A percentile compares a stretch with the other conserved stretches of the same genome.
Conservation (phyloP, 2,888 invertebrate species). For the Amorpha juglandis region DNA sequence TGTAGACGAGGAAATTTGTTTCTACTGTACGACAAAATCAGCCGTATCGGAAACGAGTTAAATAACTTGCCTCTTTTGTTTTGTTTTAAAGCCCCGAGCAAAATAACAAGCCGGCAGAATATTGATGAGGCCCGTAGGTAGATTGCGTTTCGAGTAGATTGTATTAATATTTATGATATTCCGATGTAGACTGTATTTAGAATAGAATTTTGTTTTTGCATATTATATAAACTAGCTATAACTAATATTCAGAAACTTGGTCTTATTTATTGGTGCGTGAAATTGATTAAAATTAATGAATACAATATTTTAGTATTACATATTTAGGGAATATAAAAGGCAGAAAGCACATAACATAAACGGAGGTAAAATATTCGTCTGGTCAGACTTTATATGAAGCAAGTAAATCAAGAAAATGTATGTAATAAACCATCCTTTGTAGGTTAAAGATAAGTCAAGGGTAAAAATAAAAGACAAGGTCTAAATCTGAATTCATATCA, state of each 20-base stretch:
- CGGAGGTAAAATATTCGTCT: slow-evolving; percentile 35
- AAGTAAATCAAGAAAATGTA: slow-evolving; percentile 30
- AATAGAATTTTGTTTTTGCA: slow-evolving; percentile 5
- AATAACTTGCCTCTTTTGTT: slow-evolving; percentile 78
- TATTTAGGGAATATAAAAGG: neutral
- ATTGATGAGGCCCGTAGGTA: slow-evolving; percentile 66
- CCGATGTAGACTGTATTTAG: slow-evolving; percentile 13
- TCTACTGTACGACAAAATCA: slow-evolving; percentile 72
- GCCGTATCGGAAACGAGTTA: slow-evolving; percentile 83
- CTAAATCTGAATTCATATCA: slow-evolving; percentile 64
- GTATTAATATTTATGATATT: slow-evolving; percentile 22
- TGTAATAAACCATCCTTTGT: slow-evolving; percentile 36
- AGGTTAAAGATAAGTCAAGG: slow-evolving; percentile 48
- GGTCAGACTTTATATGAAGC: slow-evolving; percentile 22
- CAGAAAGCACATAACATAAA: slow-evolving; percentile 37
- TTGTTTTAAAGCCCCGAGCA: slow-evolving; percentile 66
- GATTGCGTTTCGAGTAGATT: slow-evolving; percentile 44
- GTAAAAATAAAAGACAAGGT: slow-evolving; percentile 56
- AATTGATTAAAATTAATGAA: neutral
- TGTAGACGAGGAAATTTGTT: slow-evolving; percentile 74
- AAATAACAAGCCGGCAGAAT: slow-evolving; percentile 75
- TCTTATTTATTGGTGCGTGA: neutral
- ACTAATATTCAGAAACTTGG: neutral
- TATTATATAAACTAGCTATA: neutral
- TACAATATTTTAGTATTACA: neutral